A percentile compares a stretch with the other conserved stretches of the same genome.
Evolutionary conservation across 2,113 vertebrate species (phyloP).

Genomic region (Cnemophilus loriae): DNA sequence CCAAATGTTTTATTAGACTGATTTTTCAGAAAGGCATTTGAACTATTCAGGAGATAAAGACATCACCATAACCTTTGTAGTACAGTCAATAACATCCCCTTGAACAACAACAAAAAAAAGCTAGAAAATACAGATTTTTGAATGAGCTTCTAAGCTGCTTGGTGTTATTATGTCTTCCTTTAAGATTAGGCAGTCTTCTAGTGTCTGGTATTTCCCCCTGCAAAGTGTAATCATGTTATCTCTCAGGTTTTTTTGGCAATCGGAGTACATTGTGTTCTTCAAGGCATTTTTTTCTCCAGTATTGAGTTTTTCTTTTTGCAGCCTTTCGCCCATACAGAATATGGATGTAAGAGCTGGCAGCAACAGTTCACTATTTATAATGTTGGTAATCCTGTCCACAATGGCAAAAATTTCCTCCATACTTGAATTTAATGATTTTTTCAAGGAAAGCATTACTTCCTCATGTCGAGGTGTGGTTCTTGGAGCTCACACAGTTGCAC

Average conservation of each 20-base stretch:
- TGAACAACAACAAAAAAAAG: neutral
- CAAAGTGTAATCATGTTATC: neutral
- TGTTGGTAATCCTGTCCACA: neutral
- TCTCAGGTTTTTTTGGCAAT: neutral
- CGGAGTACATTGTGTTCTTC: neutral
- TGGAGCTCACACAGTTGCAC: neutral
- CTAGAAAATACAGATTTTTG: neutral
- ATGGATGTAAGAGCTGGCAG: neutral
- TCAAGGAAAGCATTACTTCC: neutral
- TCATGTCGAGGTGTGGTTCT: rapidly evolving
- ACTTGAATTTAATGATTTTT: neutral
- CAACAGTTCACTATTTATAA: neutral
- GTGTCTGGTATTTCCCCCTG: neutral
- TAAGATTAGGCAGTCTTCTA: neutral
- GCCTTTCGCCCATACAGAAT: neutral
- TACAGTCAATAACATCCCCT: neutral
- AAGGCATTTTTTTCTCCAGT: neutral
- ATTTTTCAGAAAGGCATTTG: neutral
- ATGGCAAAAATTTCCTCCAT: neutral
- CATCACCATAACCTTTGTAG: neutral
- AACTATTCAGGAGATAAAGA: neutral
- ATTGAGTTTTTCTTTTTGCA: neutral
- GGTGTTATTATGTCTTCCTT: neutral
- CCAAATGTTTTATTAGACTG: neutral
- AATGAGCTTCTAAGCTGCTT: neutral